phyloP scores from a whole-genome alignment of 2,113 vertebrate genomes.

The Piaya cayana region DNA sequence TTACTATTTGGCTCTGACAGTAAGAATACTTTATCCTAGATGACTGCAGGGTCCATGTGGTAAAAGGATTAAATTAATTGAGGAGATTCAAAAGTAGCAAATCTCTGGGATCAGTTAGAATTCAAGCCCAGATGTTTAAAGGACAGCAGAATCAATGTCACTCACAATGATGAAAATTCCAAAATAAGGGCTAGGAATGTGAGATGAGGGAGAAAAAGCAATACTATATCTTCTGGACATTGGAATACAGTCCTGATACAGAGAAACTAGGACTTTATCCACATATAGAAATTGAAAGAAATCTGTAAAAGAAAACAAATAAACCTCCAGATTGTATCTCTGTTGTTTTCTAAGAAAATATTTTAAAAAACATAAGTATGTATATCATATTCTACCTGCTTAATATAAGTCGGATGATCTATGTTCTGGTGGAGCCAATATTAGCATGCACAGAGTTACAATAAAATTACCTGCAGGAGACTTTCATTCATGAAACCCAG shows the following conservation, averaged over 20 bases:
- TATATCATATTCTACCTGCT: not conserved
- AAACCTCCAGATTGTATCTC: not conserved
- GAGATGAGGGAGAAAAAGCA: not conserved
- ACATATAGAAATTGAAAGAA: not conserved
- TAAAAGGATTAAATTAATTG: slow-evolving; percentile 52
- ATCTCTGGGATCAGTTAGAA: slow-evolving; percentile 46
- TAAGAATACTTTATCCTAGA: slow-evolving; percentile 37
- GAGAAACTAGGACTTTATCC: not conserved
- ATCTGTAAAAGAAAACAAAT: not conserved
- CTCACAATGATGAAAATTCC: not conserved
- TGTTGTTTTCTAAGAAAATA: not conserved
- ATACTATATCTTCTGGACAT: fast-evolving
- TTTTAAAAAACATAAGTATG: too few relatives aligned
- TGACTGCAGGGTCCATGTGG: slow-evolving; percentile 5
- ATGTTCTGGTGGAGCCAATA: not conserved
- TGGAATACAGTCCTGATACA: fast-evolving
- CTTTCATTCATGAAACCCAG: not conserved
- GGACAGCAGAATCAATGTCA: not conserved
- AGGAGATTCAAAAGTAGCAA: slow-evolving; percentile 29
- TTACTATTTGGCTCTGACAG: slow-evolving; percentile 7
- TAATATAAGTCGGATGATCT: not conserved
- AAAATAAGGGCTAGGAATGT: not conserved
- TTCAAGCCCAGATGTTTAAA: slow-evolving; percentile 32
- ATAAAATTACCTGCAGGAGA: not conserved
- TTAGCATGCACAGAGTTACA: not conserved